Evolutionary conservation across 1,140 invertebrate genomes (phyloP).

Genomic region (Ruditapes philippinarum): DNA sequence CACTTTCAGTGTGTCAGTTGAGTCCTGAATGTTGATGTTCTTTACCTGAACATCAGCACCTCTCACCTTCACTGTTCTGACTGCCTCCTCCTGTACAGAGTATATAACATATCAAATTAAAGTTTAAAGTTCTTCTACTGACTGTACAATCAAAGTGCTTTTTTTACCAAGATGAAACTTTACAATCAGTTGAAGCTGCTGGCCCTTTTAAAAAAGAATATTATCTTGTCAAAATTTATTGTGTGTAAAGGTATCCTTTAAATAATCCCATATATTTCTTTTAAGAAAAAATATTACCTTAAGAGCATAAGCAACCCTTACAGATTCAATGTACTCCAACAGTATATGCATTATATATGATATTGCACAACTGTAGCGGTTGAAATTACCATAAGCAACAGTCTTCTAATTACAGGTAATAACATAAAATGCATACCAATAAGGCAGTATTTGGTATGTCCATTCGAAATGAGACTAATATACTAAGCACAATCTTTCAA

Average conservation of each 20-base stretch:
- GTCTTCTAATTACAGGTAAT: background rate
- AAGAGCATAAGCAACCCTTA: slow-evolving; percentile 4
- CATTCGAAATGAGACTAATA: no score
- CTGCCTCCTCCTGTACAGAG: slow-evolving; percentile 9
- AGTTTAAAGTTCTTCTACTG: no score
- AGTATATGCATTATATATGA: no score
- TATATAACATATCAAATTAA: no score
- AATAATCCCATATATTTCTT: background rate
- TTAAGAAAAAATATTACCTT: no score
- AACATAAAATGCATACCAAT: no score
- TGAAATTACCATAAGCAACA: slow-evolving; percentile 7
- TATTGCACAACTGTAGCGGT: no score
- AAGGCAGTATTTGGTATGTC: no score
- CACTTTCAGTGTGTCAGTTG: background rate
- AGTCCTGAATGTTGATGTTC: background rate
- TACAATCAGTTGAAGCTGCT: background rate
- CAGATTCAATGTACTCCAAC: background rate
- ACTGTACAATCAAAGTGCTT: background rate
- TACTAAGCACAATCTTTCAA: no score
- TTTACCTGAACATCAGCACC: background rate
- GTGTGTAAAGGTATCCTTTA: no score
- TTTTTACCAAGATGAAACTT: background rate
- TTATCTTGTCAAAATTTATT: no score
- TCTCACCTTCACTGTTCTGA: background rate
- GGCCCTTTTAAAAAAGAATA: background rate